Percentiles rank a stretch among this genome's conserved stretches.
Evolutionary conservation across 2,888 invertebrate genomes (phyloP).

Genomic region (Clostera curtula): DNA sequence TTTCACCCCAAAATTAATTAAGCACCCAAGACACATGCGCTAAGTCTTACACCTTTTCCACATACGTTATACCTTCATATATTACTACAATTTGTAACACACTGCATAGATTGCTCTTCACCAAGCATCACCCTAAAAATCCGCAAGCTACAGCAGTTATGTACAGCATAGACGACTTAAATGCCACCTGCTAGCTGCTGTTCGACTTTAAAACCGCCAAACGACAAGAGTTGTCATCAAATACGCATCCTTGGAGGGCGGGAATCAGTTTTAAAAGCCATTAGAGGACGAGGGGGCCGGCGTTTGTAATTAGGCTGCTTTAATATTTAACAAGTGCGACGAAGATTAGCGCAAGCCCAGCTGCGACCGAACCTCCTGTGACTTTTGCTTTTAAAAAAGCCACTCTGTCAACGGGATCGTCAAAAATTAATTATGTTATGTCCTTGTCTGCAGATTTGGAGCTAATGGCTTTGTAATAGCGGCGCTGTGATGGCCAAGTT

Average conservation of each 20-base stretch:
- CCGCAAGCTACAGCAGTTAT: too few relatives aligned
- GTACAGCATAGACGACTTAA: too few relatives aligned
- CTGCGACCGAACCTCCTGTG: constrained; percentile 60
- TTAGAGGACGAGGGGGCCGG: constrained; percentile 53
- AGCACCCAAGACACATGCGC: too few relatives aligned
- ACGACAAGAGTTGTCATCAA: constrained; percentile 69
- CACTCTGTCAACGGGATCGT: constrained; percentile 52
- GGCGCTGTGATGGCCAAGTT: constrained; percentile 12
- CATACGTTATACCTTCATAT: too few relatives aligned
- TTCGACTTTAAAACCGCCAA: constrained; percentile 37
- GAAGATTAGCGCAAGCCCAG: constrained; percentile 64
- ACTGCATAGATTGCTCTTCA: too few relatives aligned
- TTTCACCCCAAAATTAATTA: too few relatives aligned
- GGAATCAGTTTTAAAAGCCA: constrained; percentile 75
- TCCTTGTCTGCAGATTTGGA: constrained; percentile 29
- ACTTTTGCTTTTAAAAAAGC: constrained; percentile 55
- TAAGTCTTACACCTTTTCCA: too few relatives aligned
- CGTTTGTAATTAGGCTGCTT: constrained; percentile 70
- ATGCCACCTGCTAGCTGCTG: too few relatives aligned
- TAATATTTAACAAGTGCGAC: constrained; percentile 74
- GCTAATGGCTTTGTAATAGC: constrained; percentile 50
- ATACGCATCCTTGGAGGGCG: constrained; percentile 68
- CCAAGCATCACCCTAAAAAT: too few relatives aligned
- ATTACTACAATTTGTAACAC: too few relatives aligned
- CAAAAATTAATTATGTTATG: constrained; percentile 62